A percentile compares a stretch with the other conserved stretches of the same genome.
These are phyloP conservation scores for Antennarius maculatus DNA, from an alignment of 2,797 vertebrate genomes.

Conservation along the genomic window DNA sequence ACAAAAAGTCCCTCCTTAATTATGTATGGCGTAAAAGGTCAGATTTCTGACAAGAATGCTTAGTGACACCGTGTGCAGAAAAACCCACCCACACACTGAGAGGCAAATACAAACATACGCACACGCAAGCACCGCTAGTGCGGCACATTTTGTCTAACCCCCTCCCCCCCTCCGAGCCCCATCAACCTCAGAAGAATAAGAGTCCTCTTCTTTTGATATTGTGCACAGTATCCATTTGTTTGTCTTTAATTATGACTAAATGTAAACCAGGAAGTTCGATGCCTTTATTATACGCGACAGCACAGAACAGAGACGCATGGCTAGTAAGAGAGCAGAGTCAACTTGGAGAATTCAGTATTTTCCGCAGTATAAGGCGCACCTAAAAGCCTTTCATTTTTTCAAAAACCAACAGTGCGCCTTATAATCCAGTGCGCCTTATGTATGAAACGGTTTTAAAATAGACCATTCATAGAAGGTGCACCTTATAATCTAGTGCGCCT, in stretches of 20 bases:
- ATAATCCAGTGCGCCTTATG: too few species aligned
- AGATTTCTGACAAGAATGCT: slow-evolving; percentile 85
- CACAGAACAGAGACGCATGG: slow-evolving; percentile 36
- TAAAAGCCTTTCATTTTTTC: too few species aligned
- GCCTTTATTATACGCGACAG: slow-evolving; percentile 49
- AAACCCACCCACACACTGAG: slow-evolving; percentile 53
- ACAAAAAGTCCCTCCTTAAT: slow-evolving; percentile 84
- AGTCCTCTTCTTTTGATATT: slow-evolving; percentile 55
- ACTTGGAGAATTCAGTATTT: slow-evolving; percentile 11
- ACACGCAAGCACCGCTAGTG: slow-evolving; percentile 56
- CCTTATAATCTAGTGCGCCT: too few species aligned
- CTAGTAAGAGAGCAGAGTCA: slow-evolving; percentile 24
- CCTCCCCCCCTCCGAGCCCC: slow-evolving; percentile 8
- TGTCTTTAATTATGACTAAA: slow-evolving; percentile 71
- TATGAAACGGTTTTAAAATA: too few species aligned
- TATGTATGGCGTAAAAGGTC: slow-evolving; percentile 84
- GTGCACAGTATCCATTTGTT: slow-evolving; percentile 59
- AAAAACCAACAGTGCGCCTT: too few species aligned
- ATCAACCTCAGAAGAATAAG: slow-evolving; percentile 56
- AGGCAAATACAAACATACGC: slow-evolving; percentile 28
- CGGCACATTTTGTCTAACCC: slow-evolving; percentile 66
- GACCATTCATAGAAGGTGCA: too few species aligned
- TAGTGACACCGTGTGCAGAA: slow-evolving; percentile 78
- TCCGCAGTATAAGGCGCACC: too few species aligned
- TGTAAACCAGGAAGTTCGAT: slow-evolving; percentile 55